Percentiles rank a stretch among this genome's conserved stretches.
Conservation (phyloP, 2,888 invertebrate species). For the Phalangium opilio region DNA sequence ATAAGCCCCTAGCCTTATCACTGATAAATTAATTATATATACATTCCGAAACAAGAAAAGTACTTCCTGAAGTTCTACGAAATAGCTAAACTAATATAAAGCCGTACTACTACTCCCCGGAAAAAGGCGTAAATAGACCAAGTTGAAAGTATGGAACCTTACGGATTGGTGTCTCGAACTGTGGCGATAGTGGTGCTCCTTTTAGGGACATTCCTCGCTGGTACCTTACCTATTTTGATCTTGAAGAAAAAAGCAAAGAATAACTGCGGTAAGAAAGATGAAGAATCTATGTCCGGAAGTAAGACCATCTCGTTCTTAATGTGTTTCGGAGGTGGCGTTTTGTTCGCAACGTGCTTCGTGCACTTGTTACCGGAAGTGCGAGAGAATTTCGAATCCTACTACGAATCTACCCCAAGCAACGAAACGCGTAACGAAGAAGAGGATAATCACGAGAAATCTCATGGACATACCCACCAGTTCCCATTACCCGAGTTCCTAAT, state of each 20-base stretch:
- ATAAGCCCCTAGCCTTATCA: too few species aligned
- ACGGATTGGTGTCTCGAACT: not conserved
- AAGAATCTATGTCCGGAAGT: too few species aligned
- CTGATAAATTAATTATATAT: too few species aligned
- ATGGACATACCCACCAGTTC: slow-evolving; percentile 30
- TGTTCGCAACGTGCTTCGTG: slow-evolving; percentile 62
- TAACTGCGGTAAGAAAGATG: too few species aligned
- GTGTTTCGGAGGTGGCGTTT: slow-evolving; percentile 70
- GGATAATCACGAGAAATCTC: not conserved
- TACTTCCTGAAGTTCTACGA: too few species aligned
- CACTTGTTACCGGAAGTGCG: slow-evolving; percentile 64
- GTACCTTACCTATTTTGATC: not conserved
- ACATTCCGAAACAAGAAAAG: too few species aligned
- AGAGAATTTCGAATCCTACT: slow-evolving; percentile 41
- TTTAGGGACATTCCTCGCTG: slow-evolving; percentile 6
- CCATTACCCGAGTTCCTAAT: slow-evolving; percentile 53
- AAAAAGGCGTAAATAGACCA: too few species aligned
- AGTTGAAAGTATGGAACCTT: too few species aligned
- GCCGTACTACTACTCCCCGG: too few species aligned
- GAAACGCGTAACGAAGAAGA: not conserved
- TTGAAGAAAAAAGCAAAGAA: not conserved
- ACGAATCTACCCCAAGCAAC: not conserved
- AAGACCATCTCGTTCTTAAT: slow-evolving; percentile 27
- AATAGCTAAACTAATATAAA: too few species aligned
- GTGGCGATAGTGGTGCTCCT: slow-evolving; percentile 5